Percentiles rank a stretch among this genome's conserved stretches.
These are phyloP conservation scores for Julus scandinavius DNA, from an alignment of 2,888 invertebrate species.

Conservation along the genomic window DNA sequence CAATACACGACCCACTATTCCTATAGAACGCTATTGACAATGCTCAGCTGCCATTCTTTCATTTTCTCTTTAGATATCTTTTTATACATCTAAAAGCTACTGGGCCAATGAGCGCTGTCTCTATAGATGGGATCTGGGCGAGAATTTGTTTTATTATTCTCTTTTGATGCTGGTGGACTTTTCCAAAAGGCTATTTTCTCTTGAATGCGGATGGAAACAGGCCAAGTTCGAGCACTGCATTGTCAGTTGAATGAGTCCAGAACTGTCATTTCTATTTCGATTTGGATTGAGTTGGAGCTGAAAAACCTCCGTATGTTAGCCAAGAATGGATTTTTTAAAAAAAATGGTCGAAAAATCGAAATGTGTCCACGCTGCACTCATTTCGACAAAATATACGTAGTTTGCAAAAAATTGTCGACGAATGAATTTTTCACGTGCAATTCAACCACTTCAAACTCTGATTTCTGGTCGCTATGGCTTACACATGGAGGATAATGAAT, in stretches of 20 bases:
- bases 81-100: conserved; percentile 42
- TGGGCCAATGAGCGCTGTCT: not conserved
- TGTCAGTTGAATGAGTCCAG: conserved; percentile 39
- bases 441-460: not conserved
- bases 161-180: conserved; percentile 43
- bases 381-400: not conserved
- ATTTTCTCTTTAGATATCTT: conserved; percentile 30
- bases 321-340: not conserved
- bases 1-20: conserved; percentile 11
- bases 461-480: no score
- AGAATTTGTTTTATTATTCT: not conserved
- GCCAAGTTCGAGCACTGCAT: conserved; percentile 40
- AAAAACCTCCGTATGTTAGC: not conserved
- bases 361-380: conserved; percentile 13
- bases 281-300: not conserved
- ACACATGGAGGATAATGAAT: no score
- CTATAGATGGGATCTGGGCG: conserved; percentile 36
- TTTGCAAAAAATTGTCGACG: conserved; percentile 11
- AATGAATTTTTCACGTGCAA: not conserved
- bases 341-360: conserved; percentile 30
- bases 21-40: not conserved
- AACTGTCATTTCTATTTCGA: conserved; percentile 40
- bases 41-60: conserved; percentile 37
- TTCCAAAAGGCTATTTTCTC: conserved; percentile 43
- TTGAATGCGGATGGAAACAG: conserved; percentile 16